phyloP scores from a whole-genome alignment of 2,888 invertebrate genomes.

The Loripinus fragilis region DNA sequence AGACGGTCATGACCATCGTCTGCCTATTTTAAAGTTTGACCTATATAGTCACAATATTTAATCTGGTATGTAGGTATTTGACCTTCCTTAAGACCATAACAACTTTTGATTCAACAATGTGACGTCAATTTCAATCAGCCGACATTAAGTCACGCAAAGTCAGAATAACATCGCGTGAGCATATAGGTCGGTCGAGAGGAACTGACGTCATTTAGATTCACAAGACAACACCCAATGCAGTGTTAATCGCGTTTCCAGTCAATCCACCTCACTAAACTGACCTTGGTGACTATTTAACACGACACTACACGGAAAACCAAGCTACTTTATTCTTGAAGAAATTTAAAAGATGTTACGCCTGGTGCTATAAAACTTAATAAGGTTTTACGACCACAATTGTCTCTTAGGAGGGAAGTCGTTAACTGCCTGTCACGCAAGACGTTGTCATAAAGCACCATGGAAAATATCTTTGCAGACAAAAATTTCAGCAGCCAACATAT shows the following conservation, averaged over 20 bases:
- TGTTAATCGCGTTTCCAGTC: not conserved
- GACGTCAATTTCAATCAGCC: too few relatives aligned
- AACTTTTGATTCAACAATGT: too few relatives aligned
- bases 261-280: not conserved
- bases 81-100: too few relatives aligned
- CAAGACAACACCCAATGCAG: not conserved
- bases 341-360: slow-evolving; percentile 19
- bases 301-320: slow-evolving; percentile 6
- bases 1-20: too few relatives aligned
- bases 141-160: too few relatives aligned
- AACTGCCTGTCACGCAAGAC: slow-evolving; percentile 1
- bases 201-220: too few relatives aligned
- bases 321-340: not conserved
- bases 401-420: slow-evolving; percentile 17
- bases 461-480: too few relatives aligned
- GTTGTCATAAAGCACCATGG: not conserved
- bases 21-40: too few relatives aligned
- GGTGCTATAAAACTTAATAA: not conserved
- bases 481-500: not conserved
- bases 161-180: too few relatives aligned
- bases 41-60: too few relatives aligned
- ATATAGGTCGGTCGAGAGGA: too few relatives aligned
- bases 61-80: too few relatives aligned
- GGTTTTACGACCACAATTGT: slow-evolving; percentile 2
- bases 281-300: slow-evolving; percentile 12